These are phyloP conservation scores for Agrochola circellaris DNA, from an alignment of 2,888 invertebrate species.

Conservation along the genomic window DNA sequence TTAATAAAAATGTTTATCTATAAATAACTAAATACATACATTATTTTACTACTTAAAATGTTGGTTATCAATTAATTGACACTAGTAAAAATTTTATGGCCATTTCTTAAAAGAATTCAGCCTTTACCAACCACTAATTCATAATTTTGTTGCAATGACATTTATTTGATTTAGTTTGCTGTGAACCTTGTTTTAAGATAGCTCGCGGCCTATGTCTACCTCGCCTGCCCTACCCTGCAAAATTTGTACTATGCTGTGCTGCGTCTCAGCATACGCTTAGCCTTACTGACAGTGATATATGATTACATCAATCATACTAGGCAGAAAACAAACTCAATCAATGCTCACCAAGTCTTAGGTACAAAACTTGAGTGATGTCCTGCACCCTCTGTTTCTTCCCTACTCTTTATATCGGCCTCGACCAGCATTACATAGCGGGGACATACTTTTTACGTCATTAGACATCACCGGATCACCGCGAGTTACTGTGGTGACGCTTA, in stretches of 20 bases:
- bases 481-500: slow-evolving; percentile 81
- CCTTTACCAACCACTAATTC: not conserved
- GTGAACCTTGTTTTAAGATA: no score
- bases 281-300: not conserved
- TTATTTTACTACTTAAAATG: no score
- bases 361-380: slow-evolving; percentile 6
- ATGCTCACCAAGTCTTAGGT: slow-evolving; percentile 22
- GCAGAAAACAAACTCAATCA: not conserved
- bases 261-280: no score
- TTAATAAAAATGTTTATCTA: no score
- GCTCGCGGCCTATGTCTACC: no score
- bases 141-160: no score
- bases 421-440: slow-evolving; percentile 83
- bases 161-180: no score
- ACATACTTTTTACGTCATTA: slow-evolving; percentile 90
- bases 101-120: not conserved
- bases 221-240: no score
- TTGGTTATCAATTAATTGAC: not conserved
- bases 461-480: slow-evolving; percentile 84
- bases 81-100: not conserved
- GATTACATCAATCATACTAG: not conserved
- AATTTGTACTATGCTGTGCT: no score
- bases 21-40: no score
- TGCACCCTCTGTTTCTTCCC: slow-evolving; percentile 64
- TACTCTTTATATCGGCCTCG: slow-evolving; percentile 78